phyloP scores from a whole-genome alignment of 2,113 vertebrate species.

The Oostethus manadensis region DNA sequence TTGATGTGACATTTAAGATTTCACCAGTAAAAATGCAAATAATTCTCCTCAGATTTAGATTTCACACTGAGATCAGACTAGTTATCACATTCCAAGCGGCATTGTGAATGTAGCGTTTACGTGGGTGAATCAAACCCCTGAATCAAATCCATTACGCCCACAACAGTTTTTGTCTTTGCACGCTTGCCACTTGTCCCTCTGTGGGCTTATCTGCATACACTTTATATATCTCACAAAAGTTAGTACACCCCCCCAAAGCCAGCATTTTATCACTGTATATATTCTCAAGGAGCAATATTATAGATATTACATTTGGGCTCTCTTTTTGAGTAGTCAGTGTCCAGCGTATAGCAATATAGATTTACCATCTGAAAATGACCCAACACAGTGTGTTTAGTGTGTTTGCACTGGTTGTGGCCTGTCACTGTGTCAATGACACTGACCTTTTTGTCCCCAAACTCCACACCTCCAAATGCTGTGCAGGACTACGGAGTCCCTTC shows the following conservation, averaged over 20 bases:
- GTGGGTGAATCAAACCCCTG: background rate
- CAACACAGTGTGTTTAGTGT: no score
- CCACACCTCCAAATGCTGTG: background rate
- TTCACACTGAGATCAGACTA: background rate
- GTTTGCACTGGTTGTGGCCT: no score
- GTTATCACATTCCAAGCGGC: background rate
- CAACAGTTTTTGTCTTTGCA: conserved; percentile 4
- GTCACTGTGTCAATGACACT: background rate
- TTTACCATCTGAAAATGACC: no score
- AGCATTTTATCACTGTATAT: no score
- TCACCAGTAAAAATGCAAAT: background rate
- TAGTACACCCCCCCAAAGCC: no score
- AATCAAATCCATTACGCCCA: conserved; percentile 5
- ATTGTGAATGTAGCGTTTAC: background rate
- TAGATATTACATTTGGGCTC: no score
- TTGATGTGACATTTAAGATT: background rate
- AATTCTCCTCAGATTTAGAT: background rate
- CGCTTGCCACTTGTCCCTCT: background rate
- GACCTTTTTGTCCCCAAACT: background rate
- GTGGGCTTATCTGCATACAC: no score
- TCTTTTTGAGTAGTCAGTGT: no score
- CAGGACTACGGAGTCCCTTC: background rate
- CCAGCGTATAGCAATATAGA: no score
- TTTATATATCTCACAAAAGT: no score
- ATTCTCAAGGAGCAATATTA: no score